Conservation (phyloP, 2,888 invertebrate genomes). For the Branchellion lobata region DNA sequence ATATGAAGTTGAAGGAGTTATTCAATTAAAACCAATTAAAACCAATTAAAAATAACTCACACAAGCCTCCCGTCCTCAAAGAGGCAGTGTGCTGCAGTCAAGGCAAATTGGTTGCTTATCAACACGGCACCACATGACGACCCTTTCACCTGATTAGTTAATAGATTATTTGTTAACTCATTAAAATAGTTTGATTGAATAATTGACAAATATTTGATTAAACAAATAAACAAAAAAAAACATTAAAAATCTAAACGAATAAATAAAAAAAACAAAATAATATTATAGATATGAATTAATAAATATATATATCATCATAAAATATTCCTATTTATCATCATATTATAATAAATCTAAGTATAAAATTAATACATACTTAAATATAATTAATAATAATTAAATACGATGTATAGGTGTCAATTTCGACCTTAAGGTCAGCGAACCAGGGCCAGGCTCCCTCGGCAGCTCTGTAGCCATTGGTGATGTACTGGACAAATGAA, state of each 20-base stretch:
- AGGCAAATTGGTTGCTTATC: slow-evolving; percentile 9
- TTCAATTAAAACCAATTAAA: too few species aligned
- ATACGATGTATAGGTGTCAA: too few species aligned
- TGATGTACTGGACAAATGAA: slow-evolving; percentile 19
- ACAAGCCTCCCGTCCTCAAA: neutral
- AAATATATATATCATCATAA: too few species aligned
- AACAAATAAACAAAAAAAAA: too few species aligned
- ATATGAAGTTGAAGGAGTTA: neutral
- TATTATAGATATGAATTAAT: too few species aligned
- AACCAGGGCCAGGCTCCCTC: slow-evolving; percentile 42
- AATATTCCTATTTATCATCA: too few species aligned
- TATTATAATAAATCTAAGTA: too few species aligned
- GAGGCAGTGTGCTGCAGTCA: slow-evolving; percentile 42
- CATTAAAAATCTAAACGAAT: neutral
- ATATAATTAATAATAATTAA: too few species aligned
- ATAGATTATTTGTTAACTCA: too few species aligned
- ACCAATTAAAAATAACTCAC: neutral
- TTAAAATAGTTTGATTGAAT: too few species aligned
- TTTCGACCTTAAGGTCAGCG: neutral
- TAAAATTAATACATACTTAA: too few species aligned
- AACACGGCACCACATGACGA: slow-evolving; percentile 19
- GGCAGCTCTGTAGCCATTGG: slow-evolving; percentile 33
- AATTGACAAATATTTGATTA: too few species aligned
- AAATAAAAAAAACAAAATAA: neutral
- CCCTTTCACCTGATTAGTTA: neutral